phyloP scores from a whole-genome alignment of 1,140 invertebrate genomes.

The Leptinotarsa defecta region DNA sequence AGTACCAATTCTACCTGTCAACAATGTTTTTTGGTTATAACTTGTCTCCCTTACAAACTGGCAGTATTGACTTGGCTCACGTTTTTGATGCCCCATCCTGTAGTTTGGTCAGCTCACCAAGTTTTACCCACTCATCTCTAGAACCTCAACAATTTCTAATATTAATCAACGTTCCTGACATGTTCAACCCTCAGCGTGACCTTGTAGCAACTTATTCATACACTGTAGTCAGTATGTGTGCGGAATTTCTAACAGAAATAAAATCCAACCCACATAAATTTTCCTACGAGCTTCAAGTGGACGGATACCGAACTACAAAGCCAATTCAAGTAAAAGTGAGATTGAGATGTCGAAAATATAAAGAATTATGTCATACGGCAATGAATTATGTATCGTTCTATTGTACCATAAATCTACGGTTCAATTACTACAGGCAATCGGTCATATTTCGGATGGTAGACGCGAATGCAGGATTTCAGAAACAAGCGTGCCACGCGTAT shows the following conservation, averaged over 20 bases:
- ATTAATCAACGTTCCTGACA: too few relatives aligned
- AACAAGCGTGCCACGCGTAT: slow-evolving; percentile 33
- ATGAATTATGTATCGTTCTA: slow-evolving; percentile 30
- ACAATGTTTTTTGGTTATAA: too few relatives aligned
- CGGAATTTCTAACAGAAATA: not conserved
- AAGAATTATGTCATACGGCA: slow-evolving; percentile 23
- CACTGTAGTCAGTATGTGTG: not conserved
- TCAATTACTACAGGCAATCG: slow-evolving; percentile 36
- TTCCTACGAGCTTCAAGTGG: not conserved
- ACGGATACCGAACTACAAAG: not conserved
- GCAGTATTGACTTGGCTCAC: too few relatives aligned
- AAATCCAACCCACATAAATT: not conserved
- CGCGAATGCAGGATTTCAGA: slow-evolving; percentile 33
- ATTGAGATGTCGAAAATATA: slow-evolving; percentile 22
- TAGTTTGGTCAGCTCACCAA: too few relatives aligned
- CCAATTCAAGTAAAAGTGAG: not conserved
- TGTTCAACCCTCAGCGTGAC: too few relatives aligned
- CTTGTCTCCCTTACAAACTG: too few relatives aligned
- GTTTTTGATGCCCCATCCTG: too few relatives aligned
- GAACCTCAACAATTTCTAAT: too few relatives aligned
- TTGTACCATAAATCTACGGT: slow-evolving; percentile 31
- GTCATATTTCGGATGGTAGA: slow-evolving; percentile 32
- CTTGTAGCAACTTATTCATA: too few relatives aligned
- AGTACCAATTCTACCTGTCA: too few relatives aligned
- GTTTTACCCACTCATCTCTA: too few relatives aligned